A percentile compares a stretch with the other conserved stretches of the same genome.
These are phyloP conservation scores for Anser brachyrhynchus DNA, from an alignment of 2,113 vertebrate species.

Conservation along the genomic window DNA sequence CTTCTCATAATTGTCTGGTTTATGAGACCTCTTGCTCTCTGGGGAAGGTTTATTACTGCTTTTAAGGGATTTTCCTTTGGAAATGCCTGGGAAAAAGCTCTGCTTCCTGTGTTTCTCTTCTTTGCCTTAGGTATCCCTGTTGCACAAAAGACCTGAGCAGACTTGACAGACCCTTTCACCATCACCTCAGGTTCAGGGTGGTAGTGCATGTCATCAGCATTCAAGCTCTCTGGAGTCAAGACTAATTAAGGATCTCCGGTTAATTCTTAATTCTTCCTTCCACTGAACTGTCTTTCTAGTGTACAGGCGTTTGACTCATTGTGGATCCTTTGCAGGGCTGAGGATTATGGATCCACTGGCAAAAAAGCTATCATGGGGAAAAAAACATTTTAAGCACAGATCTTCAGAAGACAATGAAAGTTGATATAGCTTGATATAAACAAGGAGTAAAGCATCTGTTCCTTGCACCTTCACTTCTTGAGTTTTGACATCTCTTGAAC, in stretches of 20 bases:
- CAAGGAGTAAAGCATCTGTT: not conserved
- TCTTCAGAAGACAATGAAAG: not conserved
- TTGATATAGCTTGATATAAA: not conserved
- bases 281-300: not conserved
- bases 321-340: not conserved
- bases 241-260: conserved; percentile 1
- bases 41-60: not conserved
- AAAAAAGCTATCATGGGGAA: not conserved
- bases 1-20: not conserved
- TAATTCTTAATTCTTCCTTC: conserved; percentile 3
- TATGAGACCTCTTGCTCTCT: not conserved
- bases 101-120: not conserved
- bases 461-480: not conserved
- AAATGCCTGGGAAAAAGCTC: not conserved
- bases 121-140: not conserved
- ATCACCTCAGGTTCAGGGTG: not conserved
- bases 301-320: not conserved
- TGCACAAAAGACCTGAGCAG: not conserved
- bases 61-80: not conserved
- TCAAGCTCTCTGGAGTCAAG: not conserved
- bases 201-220: not conserved
- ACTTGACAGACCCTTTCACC: not conserved
- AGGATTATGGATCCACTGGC: not conserved
- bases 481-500: not conserved
- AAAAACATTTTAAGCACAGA: not conserved